Conservation (phyloP, 92 coral and sea anemone species). For the Parazoanthus atlanticus region DNA sequence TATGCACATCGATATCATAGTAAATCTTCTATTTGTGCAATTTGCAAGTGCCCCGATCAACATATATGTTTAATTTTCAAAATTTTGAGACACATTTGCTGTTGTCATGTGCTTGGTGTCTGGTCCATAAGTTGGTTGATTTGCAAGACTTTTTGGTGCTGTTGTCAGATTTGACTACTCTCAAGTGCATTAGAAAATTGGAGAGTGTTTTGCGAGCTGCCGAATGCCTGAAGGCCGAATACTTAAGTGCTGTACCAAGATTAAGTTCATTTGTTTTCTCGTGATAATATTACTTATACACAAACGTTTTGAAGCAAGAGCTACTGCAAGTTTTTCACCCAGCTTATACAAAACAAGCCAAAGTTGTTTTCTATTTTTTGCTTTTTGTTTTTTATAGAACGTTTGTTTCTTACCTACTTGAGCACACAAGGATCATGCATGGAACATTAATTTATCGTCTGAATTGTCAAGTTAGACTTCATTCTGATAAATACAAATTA, state of each 20-base stretch:
- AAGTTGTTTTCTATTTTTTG: too few relatives aligned
- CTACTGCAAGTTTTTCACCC: background rate
- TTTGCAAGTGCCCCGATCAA: background rate
- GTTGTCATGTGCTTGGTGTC: background rate
- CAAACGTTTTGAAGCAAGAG: background rate
- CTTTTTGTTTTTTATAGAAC: background rate
- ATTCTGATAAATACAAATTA: background rate
- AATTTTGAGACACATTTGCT: background rate
- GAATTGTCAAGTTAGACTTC: background rate
- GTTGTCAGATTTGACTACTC: background rate
- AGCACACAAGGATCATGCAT: slow-evolving; percentile 1
- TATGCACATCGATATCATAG: background rate
- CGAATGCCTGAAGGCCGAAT: background rate
- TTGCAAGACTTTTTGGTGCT: background rate
- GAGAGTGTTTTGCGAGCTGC: background rate
- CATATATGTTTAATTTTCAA: background rate
- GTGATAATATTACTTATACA: too few relatives aligned
- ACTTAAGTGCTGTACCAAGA: background rate
- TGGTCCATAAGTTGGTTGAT: background rate
- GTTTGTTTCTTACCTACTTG: background rate
- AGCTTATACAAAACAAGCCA: too few relatives aligned
- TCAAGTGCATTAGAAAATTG: background rate
- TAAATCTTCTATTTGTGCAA: background rate
- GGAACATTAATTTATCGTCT: background rate
- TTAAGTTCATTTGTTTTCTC: background rate